A percentile compares a stretch with the other conserved stretches of the same genome.
These are phyloP conservation scores for Drosophila gaucha DNA, from an alignment of 2,888 invertebrate species.

Conservation along the genomic window DNA sequence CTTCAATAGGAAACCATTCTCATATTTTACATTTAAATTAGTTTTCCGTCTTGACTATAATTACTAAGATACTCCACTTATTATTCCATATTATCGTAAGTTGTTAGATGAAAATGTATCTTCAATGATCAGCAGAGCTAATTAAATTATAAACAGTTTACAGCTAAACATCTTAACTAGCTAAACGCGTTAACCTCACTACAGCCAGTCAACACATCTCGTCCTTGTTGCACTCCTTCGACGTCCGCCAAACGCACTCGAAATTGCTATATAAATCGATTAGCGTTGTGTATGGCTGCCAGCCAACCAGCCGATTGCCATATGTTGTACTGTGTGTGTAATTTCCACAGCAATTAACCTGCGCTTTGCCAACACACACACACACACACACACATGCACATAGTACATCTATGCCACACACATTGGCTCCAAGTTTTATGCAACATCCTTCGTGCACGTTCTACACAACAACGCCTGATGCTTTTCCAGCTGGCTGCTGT, in stretches of 20 bases:
- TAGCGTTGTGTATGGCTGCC: conserved; percentile 44
- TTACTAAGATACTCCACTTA: neutral
- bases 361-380: conserved; percentile 34
- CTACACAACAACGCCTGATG: conserved; percentile 32
- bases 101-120: neutral
- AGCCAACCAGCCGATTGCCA: conserved; percentile 33
- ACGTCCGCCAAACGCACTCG: conserved; percentile 22
- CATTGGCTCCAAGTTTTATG: conserved; percentile 39
- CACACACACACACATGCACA: neutral
- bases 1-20: too few species aligned
- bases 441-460: conserved; percentile 55
- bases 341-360: conserved; percentile 77
- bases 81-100: neutral
- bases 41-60: neutral
- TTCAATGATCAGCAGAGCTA: neutral
- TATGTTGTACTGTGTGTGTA: conserved; percentile 56
- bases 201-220: conserved; percentile 3
- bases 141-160: conserved; percentile 11
- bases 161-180: conserved; percentile 10
- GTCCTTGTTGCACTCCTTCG: neutral
- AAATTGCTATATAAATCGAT: conserved; percentile 74
- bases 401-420: conserved; percentile 1
- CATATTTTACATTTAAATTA: neutral
- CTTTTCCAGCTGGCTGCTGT: conserved; percentile 40
- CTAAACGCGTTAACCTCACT: conserved; percentile 14